Conservation (phyloP, 2,797 vertebrate genomes). For the Falco peregrinus region DNA sequence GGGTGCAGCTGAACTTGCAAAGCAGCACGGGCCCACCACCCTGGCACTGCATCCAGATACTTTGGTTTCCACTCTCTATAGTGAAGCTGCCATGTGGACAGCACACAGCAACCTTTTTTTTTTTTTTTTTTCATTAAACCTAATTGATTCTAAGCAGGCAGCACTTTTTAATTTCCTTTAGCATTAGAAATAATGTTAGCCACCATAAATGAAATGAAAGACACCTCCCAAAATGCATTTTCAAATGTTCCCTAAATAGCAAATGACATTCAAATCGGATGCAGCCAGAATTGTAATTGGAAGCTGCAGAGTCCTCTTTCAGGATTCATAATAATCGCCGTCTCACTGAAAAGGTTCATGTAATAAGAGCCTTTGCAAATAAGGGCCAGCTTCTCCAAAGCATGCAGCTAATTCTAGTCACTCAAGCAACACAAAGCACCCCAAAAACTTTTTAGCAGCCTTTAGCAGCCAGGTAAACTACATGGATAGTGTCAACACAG, state of each 20-base stretch:
- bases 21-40: neutral
- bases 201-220: conserved; percentile 4
- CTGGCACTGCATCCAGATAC: neutral
- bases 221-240: conserved; percentile 25
- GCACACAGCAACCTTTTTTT: neutral
- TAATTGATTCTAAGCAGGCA: conserved; percentile 30
- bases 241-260: conserved; percentile 13
- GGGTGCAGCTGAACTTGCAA: neutral
- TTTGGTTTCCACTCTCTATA: neutral
- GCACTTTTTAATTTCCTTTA: conserved; percentile 41
- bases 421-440: neutral
- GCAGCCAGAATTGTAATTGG: conserved; percentile 10
- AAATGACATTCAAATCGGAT: neutral
- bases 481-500: neutral
- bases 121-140: neutral
- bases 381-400: neutral
- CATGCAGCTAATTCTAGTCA: neutral
- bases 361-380: neutral
- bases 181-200: neutral
- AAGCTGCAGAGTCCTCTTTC: conserved; percentile 19
- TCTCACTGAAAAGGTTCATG: neutral
- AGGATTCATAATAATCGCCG: neutral
- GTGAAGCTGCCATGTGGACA: neutral
- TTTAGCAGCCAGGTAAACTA: neutral
- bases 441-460: neutral